Conservation (phyloP, 2,888 invertebrate genomes). For the Fragum whitleyi region DNA sequence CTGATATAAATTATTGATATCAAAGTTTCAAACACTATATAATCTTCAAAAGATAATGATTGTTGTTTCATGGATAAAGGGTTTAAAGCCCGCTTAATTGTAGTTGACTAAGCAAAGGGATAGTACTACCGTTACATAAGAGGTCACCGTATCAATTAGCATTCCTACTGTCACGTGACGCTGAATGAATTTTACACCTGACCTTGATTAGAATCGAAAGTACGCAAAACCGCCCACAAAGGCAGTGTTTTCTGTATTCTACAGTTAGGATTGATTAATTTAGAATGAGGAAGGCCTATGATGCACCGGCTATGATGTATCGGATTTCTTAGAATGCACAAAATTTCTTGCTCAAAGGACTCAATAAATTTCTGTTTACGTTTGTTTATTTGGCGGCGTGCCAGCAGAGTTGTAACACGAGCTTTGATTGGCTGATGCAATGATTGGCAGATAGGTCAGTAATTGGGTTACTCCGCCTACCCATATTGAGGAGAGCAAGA, state of each 20-base stretch:
- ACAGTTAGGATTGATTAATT: neutral
- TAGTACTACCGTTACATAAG: conserved; percentile 37
- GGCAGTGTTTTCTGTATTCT: neutral
- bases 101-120: neutral
- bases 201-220: neutral
- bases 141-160: conserved; percentile 51
- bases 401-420: conserved; percentile 56
- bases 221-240: neutral
- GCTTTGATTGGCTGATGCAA: conserved; percentile 67
- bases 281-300: neutral
- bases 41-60: too few species aligned
- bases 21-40: too few species aligned
- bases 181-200: conserved; percentile 42
- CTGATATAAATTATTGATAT: too few species aligned
- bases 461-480: conserved; percentile 70
- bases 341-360: neutral
- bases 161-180: conserved; percentile 38
- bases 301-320: neutral
- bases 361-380: conserved; percentile 48
- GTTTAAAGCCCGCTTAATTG: neutral
- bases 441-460: conserved; percentile 66
- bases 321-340: neutral
- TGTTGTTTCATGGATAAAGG: neutral
- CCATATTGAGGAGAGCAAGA: conserved; percentile 65
- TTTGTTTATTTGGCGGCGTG: conserved; percentile 64